These are phyloP conservation scores for Pentamera pediparva DNA, from an alignment of 53 echinoderm and acorn worm species.

Conservation along the genomic window DNA sequence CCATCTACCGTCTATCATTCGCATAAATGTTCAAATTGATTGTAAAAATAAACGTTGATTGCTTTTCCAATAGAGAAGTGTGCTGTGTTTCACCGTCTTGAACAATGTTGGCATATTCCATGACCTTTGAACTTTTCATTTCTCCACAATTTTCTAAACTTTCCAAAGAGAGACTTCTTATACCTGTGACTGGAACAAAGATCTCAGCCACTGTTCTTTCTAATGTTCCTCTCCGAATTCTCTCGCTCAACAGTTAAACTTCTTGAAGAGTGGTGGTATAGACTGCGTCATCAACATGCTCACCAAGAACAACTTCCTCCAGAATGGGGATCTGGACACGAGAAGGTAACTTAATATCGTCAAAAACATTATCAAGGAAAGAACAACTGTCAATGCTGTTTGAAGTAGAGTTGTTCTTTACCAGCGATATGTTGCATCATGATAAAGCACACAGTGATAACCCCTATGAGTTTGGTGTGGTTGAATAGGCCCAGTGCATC, in stretches of 20 bases:
- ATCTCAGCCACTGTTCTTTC: no score
- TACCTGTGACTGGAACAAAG: no score
- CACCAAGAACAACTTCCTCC: slow-evolving; percentile 97
- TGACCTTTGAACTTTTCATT: no score
- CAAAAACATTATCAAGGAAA: no score
- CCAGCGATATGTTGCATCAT: no score
- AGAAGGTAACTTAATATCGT: slow-evolving; percentile 56
- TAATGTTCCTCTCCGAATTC: background rate
- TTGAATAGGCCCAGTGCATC: no score
- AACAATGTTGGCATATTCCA: background rate
- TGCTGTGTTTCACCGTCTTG: background rate
- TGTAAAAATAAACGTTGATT: no score
- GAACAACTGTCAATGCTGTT: background rate
- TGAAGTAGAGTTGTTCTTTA: background rate
- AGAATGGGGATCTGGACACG: slow-evolving; percentile 92
- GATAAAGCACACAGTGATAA: background rate
- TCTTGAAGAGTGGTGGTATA: slow-evolving; percentile 92
- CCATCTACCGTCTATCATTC: no score
- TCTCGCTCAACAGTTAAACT: slow-evolving; percentile 63
- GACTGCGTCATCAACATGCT: slow-evolving; percentile 93
- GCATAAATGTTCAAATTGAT: no score
- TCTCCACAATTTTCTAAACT: no score
- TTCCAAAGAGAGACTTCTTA: no score
- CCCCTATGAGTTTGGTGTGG: background rate
- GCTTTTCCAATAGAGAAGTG: no score